Evolutionary conservation across 2,888 invertebrate genomes (phyloP).

Genomic region (Epinotia brunnichana): DNA sequence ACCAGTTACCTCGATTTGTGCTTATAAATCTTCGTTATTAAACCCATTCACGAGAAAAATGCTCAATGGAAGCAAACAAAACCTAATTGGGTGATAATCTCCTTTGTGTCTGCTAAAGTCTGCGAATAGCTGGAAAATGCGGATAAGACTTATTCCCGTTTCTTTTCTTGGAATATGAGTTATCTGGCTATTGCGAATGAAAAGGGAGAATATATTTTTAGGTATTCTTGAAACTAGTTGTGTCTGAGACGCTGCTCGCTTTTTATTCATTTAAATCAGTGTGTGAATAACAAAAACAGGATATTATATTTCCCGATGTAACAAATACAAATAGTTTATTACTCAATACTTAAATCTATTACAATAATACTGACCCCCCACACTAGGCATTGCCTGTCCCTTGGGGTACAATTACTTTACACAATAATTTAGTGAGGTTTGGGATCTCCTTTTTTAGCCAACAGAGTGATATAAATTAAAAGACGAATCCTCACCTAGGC

Average conservation of each 20-base stretch:
- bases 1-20: conserved; percentile 61
- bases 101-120: conserved; percentile 32
- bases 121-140: conserved; percentile 27
- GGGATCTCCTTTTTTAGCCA: no score
- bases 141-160: conserved; percentile 28
- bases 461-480: no score
- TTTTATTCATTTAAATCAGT: background rate
- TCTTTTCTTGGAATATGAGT: conserved; percentile 35
- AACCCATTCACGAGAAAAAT: conserved; percentile 43
- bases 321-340: no score
- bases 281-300: no score
- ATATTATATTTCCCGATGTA: no score
- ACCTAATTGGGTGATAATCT: conserved; percentile 43
- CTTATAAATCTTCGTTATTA: conserved; percentile 62
- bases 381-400: no score
- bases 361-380: no score
- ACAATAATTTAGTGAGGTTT: no score
- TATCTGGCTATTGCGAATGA: conserved; percentile 24
- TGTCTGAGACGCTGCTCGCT: background rate
- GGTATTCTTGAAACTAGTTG: background rate
- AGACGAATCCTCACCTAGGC: no score
- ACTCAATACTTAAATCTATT: no score
- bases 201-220: conserved; percentile 18
- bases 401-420: no score
- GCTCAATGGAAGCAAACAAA: conserved; percentile 42